Evolutionary conservation across 2,113 vertebrate species (phyloP).

Genomic region (Argyrosomus japonicus): DNA sequence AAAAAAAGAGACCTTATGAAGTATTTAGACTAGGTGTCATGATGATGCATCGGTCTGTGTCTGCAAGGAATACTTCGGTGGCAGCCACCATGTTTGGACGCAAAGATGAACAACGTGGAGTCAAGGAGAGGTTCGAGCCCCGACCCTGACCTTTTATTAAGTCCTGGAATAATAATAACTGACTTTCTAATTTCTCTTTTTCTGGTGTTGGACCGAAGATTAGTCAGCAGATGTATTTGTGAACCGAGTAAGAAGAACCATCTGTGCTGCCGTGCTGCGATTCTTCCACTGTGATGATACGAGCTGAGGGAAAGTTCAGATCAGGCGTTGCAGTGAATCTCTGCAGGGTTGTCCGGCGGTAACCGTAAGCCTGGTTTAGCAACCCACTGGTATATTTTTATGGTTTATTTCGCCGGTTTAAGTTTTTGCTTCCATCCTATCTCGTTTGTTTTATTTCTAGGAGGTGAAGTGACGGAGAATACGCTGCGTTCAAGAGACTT

Average conservation of each 20-base stretch:
- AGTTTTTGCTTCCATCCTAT: no score
- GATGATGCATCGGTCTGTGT: conserved; percentile 14
- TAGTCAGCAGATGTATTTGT: conserved; percentile 64
- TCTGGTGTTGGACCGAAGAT: conserved; percentile 47
- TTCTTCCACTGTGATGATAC: conserved; percentile 41
- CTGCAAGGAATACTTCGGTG: conserved; percentile 9
- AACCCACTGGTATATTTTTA: no score
- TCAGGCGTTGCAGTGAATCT: conserved; percentile 42
- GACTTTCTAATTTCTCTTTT: conserved; percentile 3
- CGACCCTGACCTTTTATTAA: background rate
- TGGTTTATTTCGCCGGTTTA: no score
- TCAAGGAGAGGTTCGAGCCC: background rate
- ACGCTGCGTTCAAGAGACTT: no score
- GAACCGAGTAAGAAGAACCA: conserved; percentile 61
- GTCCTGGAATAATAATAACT: background rate
- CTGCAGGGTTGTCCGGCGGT: no score
- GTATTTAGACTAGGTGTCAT: conserved; percentile 31
- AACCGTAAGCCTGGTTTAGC: no score
- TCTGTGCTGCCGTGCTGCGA: conserved; percentile 65
- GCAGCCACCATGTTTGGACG: background rate
- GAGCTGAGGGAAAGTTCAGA: conserved; percentile 9
- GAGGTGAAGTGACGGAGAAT: no score
- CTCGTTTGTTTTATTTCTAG: no score
- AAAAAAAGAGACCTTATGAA: background rate
- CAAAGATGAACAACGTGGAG: conserved; percentile 2